phyloP scores from a whole-genome alignment of 2,797 vertebrate genomes.

The Dromococcyx pavoninus region DNA sequence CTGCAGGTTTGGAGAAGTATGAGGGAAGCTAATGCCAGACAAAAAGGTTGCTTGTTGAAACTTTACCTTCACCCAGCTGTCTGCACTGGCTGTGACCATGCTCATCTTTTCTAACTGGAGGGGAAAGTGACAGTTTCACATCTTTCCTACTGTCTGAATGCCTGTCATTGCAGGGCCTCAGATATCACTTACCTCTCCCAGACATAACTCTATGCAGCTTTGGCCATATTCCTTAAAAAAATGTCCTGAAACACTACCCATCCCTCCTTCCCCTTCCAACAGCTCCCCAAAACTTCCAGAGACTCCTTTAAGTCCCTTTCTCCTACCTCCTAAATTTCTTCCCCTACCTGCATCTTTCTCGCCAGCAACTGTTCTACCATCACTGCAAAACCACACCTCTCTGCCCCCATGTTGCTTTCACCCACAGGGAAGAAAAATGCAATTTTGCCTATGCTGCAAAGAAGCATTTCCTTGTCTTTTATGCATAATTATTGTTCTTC shows the following conservation, averaged over 20 bases:
- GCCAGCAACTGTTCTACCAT: neutral
- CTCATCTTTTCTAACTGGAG: neutral
- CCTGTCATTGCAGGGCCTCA: neutral
- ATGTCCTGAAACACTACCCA: neutral
- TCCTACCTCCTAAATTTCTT: neutral
- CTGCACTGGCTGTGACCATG: rapidly evolving
- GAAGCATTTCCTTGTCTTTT: neutral
- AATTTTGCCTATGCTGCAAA: neutral
- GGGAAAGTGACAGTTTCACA: neutral
- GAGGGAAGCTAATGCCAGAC: neutral
- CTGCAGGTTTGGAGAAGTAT: neutral
- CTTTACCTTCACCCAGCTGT: neutral
- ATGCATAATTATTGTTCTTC: neutral
- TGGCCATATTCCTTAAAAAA: neutral
- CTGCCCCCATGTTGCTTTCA: neutral
- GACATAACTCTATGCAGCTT: neutral
- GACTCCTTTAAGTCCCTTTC: neutral
- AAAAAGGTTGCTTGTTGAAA: neutral
- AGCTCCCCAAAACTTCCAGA: neutral
- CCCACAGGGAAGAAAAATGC: neutral
- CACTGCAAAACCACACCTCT: neutral
- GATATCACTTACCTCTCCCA: neutral
- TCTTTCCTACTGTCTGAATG: neutral
- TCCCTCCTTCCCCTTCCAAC: neutral
- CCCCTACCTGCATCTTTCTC: neutral